Percentiles rank a stretch among this genome's conserved stretches.
Evolutionary conservation across 2,797 vertebrate species (phyloP).

Genomic region (Schizothorax lantsangensis): DNA sequence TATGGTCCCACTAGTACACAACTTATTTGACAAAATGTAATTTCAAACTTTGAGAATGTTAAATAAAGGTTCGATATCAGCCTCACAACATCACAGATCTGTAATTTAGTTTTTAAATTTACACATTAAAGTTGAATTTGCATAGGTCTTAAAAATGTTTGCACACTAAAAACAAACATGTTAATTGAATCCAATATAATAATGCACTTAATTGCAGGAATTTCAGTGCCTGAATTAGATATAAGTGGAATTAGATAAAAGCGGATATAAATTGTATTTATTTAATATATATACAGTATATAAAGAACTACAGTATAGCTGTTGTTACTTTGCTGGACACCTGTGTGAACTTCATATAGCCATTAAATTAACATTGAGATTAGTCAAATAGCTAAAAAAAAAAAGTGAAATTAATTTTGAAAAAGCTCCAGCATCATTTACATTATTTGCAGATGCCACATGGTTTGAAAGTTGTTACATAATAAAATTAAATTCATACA

Average conservation of each 20-base stretch:
- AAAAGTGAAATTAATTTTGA: not conserved
- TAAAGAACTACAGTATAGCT: too few species aligned
- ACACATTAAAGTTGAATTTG: not conserved
- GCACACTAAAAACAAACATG: not conserved
- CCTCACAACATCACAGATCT: not conserved
- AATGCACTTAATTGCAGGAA: not conserved
- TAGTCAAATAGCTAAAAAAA: not conserved
- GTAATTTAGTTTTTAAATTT: not conserved
- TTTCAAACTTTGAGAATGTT: not conserved
- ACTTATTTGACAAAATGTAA: not conserved
- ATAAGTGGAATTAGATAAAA: not conserved
- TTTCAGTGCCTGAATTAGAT: not conserved
- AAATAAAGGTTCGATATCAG: not conserved
- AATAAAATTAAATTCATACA: not conserved
- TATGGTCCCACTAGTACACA: not conserved
- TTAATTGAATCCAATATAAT: not conserved
- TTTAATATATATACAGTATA: not conserved
- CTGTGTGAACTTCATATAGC: too few species aligned
- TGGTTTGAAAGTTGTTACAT: not conserved
- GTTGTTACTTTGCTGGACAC: too few species aligned
- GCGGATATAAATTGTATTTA: not conserved
- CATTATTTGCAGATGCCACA: not conserved
- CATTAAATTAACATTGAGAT: not conserved
- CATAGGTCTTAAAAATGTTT: not conserved
- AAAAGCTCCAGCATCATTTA: not conserved